These are phyloP conservation scores for Pyrrhia umbra DNA, from an alignment of 2,888 invertebrate genomes.

Conservation along the genomic window DNA sequence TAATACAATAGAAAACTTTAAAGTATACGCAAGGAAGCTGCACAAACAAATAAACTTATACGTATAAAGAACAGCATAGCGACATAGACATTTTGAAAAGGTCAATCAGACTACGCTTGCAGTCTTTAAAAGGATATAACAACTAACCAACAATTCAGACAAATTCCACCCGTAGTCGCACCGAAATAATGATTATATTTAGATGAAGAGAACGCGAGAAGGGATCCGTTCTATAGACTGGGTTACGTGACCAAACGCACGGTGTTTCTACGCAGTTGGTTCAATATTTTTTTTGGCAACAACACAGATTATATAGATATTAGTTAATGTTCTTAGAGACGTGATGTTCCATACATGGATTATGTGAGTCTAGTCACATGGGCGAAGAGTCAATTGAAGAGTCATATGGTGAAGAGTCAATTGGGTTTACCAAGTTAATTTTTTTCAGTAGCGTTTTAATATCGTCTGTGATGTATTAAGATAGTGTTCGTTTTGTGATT, in stretches of 20 bases:
- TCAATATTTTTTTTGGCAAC: constrained; percentile 46
- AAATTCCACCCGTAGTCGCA: constrained; percentile 12
- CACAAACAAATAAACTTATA: constrained; percentile 11
- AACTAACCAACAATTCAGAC: not conserved
- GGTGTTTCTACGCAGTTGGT: constrained; percentile 42
- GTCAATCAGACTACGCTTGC: constrained; percentile 15
- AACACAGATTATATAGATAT: constrained; percentile 6
- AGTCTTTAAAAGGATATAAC: constrained; percentile 22
- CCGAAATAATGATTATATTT: constrained; percentile 28
- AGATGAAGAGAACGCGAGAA: constrained; percentile 10
- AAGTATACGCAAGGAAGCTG: constrained; percentile 6
- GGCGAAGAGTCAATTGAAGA: not conserved
- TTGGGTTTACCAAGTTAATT: too few relatives aligned
- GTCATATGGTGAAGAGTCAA: too few relatives aligned
- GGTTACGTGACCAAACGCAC: constrained; percentile 62
- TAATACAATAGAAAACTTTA: constrained; percentile 33
- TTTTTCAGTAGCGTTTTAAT: not conserved
- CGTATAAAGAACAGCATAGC: constrained; percentile 23
- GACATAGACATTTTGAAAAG: constrained; percentile 39
- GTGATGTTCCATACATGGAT: not conserved
- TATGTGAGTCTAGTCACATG: not conserved
- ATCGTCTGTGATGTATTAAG: not conserved
- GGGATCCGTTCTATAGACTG: constrained; percentile 43
- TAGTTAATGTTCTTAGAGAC: constrained; percentile 15
- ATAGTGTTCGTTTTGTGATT: not conserved